phyloP scores from a whole-genome alignment of 2,797 vertebrate genomes.

The Chelon auratus region DNA sequence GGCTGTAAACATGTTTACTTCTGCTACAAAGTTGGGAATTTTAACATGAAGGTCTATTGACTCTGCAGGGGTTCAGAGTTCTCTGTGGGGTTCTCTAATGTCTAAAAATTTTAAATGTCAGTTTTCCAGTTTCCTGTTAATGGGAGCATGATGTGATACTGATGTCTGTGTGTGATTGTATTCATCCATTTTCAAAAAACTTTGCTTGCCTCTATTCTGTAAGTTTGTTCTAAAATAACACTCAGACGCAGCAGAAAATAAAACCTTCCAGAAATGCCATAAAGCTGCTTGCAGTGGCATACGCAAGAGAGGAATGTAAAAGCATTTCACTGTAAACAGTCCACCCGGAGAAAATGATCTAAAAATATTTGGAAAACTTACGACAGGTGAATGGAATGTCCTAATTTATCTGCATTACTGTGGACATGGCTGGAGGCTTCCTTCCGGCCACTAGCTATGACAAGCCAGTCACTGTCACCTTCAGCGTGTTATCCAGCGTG shows the following conservation, averaged over 20 bases:
- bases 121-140: too few relatives aligned
- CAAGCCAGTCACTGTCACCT: conserved; percentile 45
- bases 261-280: neutral
- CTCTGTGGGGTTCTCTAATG: neutral
- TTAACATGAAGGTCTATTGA: too few relatives aligned
- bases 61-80: too few relatives aligned
- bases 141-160: too few relatives aligned
- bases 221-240: neutral
- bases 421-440: conserved; percentile 35
- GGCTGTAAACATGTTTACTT: too few relatives aligned
- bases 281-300: neutral
- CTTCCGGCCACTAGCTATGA: conserved; percentile 39
- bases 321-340: neutral
- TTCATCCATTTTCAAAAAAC: too few relatives aligned
- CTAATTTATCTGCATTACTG: conserved; percentile 32
- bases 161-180: too few relatives aligned
- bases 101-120: too few relatives aligned
- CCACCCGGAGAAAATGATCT: conserved; percentile 7
- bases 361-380: conserved; percentile 3
- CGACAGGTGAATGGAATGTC: conserved; percentile 32
- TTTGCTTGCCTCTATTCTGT: too few relatives aligned
- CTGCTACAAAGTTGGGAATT: too few relatives aligned
- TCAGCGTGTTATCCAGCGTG: conserved; percentile 36
- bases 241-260: neutral
- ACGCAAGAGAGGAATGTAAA: neutral